Base-by-base conservation (phyloP, 2,888 invertebrate species). In the Sinotaia quadrata region DNA sequence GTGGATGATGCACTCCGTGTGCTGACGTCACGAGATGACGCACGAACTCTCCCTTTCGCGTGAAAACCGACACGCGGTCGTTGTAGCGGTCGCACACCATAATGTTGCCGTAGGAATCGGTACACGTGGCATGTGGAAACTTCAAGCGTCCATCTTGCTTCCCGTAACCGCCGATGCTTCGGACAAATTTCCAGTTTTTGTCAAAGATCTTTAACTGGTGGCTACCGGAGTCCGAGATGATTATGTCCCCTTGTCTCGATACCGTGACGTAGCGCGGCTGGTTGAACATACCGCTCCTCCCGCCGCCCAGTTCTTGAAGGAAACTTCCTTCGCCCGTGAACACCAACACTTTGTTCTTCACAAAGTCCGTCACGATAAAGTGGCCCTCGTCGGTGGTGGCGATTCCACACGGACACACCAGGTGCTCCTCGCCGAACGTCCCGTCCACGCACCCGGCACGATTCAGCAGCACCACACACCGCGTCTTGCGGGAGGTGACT, bases 61-160 rank as follows among this genome's bases (percentile, higher is more conserved):
- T 71, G 61, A 79, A 84, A 27, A 79, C 61, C 1, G 79, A 75
- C 2, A 84, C 75, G 0, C 84, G 71, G 67, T 81, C 74, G 79
- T 90, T 90, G 74, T 89, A 89, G 87, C 90, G 89, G 71, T 90
- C 90, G 10, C 89, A 89, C 3, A 90, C 89, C n/a, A 89, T 77
- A 66, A 90, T 87, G 71, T 89, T 89, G 66, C 88, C 88, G 52
- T 86, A 84, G 10, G 78, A 78, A 73, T 90, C 90, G 12, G 88
- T 86, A 31, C 89, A 89, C n/a, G 90, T 81, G 10, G 89, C 90
- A 36, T 90, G 89, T 0, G 90, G 90, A 56, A 89, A 89, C 75
- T 89, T 89, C 70, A 90, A 87, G 69, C 88, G 87, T 3, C 90
- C 89, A 68, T 87, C 85, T 1, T 85, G 85, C 63, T 85, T 84